Evolutionary conservation across 2,888 invertebrate genomes (phyloP), one percentile per base, ranked within the genome.

Genomic region (Habroteleia sp.): DNA sequence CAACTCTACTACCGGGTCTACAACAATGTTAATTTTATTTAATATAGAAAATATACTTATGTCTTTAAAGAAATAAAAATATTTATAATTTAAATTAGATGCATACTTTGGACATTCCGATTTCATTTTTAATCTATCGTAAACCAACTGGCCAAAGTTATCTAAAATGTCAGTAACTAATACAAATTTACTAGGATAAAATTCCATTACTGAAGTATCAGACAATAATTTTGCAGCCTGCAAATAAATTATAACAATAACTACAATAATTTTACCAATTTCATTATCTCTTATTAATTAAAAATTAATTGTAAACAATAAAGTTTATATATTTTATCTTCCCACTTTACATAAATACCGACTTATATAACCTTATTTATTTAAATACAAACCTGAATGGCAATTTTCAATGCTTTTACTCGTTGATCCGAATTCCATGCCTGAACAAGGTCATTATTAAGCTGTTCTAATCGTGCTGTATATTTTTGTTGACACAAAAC

Each of bases 131-230:
- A 98, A 90, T 76, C 98, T 91, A 76, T 96, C 94, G 86, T 94
- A 97, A 0, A 98, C 97, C 69, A 98, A 91, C 86, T 94, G 93
- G 0, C 97, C 97, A 90, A 99, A 99, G 77, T 95, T 96, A 88
- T 99, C 98, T 79, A 99, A 90, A 79, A 98, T 96, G 88, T 99
- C 98, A 6, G 97, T 97, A 58, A 99, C 94, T 8, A 99, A 91
- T 25, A 98, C 96, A 91, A 97, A 99, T 90, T 99, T 98, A 89
- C 97, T 97, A 0, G 99, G 99, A 90, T 99, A 99, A 89, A 99
- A 99, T 82, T 95, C 95, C 85, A 97, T 93, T 0, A 96, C 97
- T 63, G 93, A 93, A 1, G 95, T 94, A 86, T 98, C 97, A 1
- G 95, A 93, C 56, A 99, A 90, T 82, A 98, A 90, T 89, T 98